phyloP scores from a whole-genome alignment of 2,888 invertebrate genomes.

The Dioctria rufipes region DNA sequence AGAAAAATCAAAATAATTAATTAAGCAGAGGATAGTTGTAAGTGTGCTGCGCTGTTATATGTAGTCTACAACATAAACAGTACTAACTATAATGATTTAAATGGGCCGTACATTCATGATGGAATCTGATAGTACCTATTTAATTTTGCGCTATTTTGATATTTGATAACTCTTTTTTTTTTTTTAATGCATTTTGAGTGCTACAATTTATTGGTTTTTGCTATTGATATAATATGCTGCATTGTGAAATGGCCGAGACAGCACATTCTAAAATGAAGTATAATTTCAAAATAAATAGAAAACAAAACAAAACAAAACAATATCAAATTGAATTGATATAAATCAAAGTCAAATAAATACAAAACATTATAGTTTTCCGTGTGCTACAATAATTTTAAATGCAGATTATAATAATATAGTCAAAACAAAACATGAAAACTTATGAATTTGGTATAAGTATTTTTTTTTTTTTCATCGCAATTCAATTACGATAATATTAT shows the following conservation, averaged over 20 bases:
- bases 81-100: constrained; percentile 54
- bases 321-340: no score
- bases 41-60: not conserved
- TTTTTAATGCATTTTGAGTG: constrained; percentile 21
- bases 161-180: constrained; percentile 1
- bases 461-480: not conserved
- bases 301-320: not conserved
- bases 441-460: not conserved
- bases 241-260: constrained; percentile 30
- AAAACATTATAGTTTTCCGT: not conserved
- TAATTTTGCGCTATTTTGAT: constrained; percentile 51
- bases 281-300: not conserved
- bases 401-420: not conserved
- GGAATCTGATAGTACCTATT: constrained; percentile 67
- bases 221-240: constrained; percentile 5
- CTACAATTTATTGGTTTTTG: constrained; percentile 12
- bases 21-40: not conserved
- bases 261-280: not conserved
- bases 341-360: no score
- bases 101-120: constrained; percentile 72
- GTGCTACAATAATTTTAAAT: constrained; percentile 28
- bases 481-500: no score
- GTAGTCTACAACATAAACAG: not conserved
- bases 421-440: not conserved
- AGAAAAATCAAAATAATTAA: no score